phyloP scores from a whole-genome alignment of 2,797 vertebrate genomes.

The Percopsis omiscomaycus region DNA sequence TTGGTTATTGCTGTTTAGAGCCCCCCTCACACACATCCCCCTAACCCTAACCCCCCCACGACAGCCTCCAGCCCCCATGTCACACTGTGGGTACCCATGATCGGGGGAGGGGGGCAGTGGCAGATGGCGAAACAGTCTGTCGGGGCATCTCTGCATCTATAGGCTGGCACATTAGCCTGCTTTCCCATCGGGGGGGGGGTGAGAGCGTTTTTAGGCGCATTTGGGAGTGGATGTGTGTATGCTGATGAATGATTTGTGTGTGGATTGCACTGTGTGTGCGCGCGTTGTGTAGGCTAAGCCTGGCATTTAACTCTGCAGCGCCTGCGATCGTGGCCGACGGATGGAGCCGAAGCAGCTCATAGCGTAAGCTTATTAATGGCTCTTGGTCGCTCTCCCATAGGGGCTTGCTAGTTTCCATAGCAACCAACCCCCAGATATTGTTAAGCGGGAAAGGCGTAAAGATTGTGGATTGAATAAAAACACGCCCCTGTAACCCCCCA shows the following conservation, averaged over 20 bases:
- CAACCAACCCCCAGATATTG: conserved; percentile 65
- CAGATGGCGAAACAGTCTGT: conserved; percentile 76
- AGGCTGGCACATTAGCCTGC: conserved; percentile 27
- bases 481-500: conserved; percentile 30
- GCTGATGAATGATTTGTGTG: no score
- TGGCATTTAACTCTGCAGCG: conserved; percentile 24
- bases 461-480: conserved; percentile 59
- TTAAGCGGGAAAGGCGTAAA: conserved; percentile 35
- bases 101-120: conserved; percentile 46
- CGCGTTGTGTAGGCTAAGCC: not conserved
- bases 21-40: no score
- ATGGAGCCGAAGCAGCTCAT: conserved; percentile 66
- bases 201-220: not conserved
- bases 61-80: conserved; percentile 48
- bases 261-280: not conserved
- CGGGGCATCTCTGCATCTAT: conserved; percentile 64
- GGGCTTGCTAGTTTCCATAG: conserved; percentile 73
- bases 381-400: conserved; percentile 60
- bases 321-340: conserved; percentile 43
- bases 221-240: not conserved
- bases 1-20: not conserved
- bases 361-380: conserved; percentile 68
- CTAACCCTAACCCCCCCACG: conserved; percentile 13
- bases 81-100: conserved; percentile 49
- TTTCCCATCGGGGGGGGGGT: conserved; percentile 20